Evolutionary conservation across 2,797 vertebrate species (phyloP), one percentile per base, ranked within the genome.

Genomic region (Anas georgica): DNA sequence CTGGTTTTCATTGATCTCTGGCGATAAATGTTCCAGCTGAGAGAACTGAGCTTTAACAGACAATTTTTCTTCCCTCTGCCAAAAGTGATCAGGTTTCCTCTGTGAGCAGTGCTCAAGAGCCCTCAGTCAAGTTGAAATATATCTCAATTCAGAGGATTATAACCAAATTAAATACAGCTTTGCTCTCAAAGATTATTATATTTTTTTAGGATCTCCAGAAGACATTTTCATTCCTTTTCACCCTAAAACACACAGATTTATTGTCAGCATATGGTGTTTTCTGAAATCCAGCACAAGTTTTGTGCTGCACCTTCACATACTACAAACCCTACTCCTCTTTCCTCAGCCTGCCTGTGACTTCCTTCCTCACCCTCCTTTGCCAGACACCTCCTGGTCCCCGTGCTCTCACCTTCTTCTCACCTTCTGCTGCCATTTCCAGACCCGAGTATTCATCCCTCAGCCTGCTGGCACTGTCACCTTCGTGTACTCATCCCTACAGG

Each of bases 71-170:
- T 72, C 68, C 59, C 76, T 70, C 39, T 91, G 93, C 91, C 94
- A 95, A 83, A 94, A 76, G 33, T 46, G 23, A 83, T 87, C 77
- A 56, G 56, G 88, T 95, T 96, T 96, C 94, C 31, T 69, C 85
- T 82, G 45, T 31, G 56, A 91, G 70, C 68, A 0, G 0, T 41
- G n/a, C 84, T 91, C 17, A 2, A 76, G 64, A 88, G n/a, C 50
- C 46, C 80, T 75, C 70, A 68, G 73, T 86, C 68, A 74, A 48
- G 50, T 21, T 79, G 84, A 72, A 90, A 91, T 86, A 55, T 62
- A 79, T 74, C 72, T 93, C 25, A 79, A 48, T 87, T 43, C 26
- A 52, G 45, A 41, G n/a, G 75, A 82, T 89, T 90, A 93, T 70
- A 81, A 95, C 60, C 64, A 84, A 92, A 83, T 88, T 62, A 91